These are phyloP conservation scores for Ernsta delagoae DNA, from an alignment of 2,888 invertebrate genomes.

Conservation along the genomic window DNA sequence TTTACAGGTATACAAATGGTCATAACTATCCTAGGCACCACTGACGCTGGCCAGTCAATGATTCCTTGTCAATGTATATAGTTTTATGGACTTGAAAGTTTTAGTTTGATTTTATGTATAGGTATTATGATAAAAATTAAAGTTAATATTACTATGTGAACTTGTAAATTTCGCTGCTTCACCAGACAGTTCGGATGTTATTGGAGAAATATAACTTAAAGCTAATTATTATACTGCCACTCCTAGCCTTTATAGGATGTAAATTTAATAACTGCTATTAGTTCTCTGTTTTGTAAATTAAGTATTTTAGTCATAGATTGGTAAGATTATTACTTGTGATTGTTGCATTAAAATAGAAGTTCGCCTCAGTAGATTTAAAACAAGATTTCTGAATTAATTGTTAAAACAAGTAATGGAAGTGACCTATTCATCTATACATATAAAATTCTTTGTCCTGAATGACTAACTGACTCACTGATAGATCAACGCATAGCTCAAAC, in stretches of 20 bases:
- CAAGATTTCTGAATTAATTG: conserved; percentile 19
- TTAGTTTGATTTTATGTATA: conserved; percentile 41
- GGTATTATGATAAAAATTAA: conserved; percentile 38
- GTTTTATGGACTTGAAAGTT: conserved; percentile 57
- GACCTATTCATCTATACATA: too few relatives aligned
- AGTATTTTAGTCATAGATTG: conserved; percentile 34
- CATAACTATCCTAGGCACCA: conserved; percentile 77
- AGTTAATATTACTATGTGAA: conserved; percentile 27
- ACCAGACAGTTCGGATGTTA: conserved; percentile 40
- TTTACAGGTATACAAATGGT: conserved; percentile 69
- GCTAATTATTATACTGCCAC: conserved; percentile 43
- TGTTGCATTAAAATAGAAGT: conserved; percentile 18
- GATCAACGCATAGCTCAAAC: too few relatives aligned
- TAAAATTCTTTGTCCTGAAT: too few relatives aligned
- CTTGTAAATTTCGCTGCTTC: conserved; percentile 32
- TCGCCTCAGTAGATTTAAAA: conserved; percentile 28
- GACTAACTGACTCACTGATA: too few relatives aligned
- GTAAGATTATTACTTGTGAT: conserved; percentile 32
- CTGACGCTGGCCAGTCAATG: conserved; percentile 68
- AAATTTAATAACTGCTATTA: conserved; percentile 39
- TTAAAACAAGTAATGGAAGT: background rate
- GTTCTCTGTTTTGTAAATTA: conserved; percentile 26
- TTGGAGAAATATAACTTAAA: conserved; percentile 35
- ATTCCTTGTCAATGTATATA: conserved; percentile 59
- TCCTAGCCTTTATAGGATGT: conserved; percentile 54